Conservation (phyloP, 2,888 invertebrate genomes). For the Oegoconia quadripuncta region DNA sequence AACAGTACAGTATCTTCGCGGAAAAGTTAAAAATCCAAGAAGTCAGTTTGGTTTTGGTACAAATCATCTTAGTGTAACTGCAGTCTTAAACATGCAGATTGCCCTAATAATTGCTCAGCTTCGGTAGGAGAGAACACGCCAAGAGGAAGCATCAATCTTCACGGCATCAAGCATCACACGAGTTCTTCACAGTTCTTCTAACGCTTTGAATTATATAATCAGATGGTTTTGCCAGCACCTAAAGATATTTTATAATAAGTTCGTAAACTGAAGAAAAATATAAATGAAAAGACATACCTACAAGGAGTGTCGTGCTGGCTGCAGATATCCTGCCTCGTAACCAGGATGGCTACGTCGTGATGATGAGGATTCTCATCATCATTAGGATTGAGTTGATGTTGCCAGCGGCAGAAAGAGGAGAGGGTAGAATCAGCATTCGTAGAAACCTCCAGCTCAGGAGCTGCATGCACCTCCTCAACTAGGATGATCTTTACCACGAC, state of each 20-base stretch:
- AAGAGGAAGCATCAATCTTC: too few species aligned
- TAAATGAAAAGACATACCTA: conserved; percentile 55
- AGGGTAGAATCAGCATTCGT: conserved; percentile 91
- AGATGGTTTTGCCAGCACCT: too few species aligned
- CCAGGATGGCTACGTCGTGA: conserved; percentile 92
- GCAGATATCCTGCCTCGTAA: conserved; percentile 89
- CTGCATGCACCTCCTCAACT: conserved; percentile 82
- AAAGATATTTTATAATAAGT: neutral
- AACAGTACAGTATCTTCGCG: too few species aligned
- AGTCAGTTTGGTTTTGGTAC: too few species aligned
- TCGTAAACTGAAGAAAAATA: conserved; percentile 3
- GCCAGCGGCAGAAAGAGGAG: conserved; percentile 92
- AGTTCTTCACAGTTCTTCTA: too few species aligned
- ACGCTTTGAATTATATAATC: too few species aligned
- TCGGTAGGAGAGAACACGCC: too few species aligned
- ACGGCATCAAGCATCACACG: too few species aligned
- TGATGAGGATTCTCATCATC: conserved; percentile 91
- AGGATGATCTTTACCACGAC: conserved; percentile 92
- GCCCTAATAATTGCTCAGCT: too few species aligned
- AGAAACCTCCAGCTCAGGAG: conserved; percentile 84
- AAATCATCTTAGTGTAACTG: too few species aligned
- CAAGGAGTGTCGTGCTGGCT: conserved; percentile 77
- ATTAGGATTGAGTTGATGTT: conserved; percentile 85
- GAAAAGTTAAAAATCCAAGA: too few species aligned
- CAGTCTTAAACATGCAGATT: too few species aligned